Conservation (phyloP, 2,113 vertebrate species). For the Petrocephalus zakoni region DNA sequence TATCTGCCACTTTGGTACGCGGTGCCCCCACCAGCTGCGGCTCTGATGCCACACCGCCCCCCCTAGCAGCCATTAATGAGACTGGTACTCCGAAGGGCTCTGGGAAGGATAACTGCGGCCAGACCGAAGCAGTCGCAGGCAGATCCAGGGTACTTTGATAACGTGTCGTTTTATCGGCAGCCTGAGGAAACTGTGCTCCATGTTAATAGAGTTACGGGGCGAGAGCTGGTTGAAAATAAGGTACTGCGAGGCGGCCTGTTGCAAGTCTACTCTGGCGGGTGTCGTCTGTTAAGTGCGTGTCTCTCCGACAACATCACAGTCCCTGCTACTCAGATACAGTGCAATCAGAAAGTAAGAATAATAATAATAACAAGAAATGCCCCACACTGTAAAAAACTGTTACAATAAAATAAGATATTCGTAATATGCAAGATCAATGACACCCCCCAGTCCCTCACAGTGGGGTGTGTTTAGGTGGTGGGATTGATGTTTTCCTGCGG, state of each 20-base stretch:
- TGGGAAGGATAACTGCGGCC: neutral
- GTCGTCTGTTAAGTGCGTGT: neutral
- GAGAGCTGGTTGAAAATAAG: neutral
- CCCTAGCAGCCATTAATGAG: neutral
- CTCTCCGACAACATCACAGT: neutral
- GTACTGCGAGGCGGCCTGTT: neutral
- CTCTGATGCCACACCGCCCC: neutral
- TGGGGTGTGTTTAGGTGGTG: neutral
- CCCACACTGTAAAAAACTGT: neutral
- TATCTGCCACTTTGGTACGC: neutral
- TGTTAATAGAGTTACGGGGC: neutral
- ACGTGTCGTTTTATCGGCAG: neutral
- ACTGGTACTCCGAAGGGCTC: neutral
- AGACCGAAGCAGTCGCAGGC: neutral
- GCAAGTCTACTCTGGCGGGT: neutral
- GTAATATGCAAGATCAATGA: no score
- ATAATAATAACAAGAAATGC: neutral
- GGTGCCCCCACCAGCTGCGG: neutral
- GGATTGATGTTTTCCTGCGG: no score
- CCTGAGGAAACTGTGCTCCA: neutral
- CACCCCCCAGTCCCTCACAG: neutral
- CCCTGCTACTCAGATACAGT: neutral
- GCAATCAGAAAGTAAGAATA: neutral
- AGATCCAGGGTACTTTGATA: neutral
- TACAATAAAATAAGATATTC: neutral